Evolutionary conservation across 2,113 vertebrate species (phyloP), one percentile per base, ranked within the genome.

Genomic region (Oxyruncus cristatus): DNA sequence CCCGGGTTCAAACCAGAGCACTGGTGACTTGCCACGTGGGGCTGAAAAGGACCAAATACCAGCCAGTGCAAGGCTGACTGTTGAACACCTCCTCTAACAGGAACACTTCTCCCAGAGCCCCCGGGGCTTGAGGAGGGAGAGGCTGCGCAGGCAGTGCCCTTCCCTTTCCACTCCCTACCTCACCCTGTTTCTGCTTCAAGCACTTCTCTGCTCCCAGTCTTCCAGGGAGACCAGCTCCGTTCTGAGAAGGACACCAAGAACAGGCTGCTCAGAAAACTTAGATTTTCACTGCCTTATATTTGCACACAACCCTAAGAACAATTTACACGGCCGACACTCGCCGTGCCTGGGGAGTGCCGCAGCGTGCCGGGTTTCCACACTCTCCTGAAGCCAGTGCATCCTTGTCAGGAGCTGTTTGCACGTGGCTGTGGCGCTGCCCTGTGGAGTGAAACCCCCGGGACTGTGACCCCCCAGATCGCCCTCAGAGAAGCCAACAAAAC

Each of bases 131-230:
- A 35, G 21, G 21, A 62, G 18, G 20, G 6, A 32, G 53, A 35
- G 35, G 19, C 30, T 67, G 50, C 55, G 27, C 41, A 49, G 0
- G 0, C 18, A 47, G 8, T 6, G 12, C 9, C 22, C 21, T 71
- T 13, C 37, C 15, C 26, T 77, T 62, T 50, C 56, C 26, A 8
- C 39, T 33, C 8, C 47, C 72, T 17, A 5, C 37, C 37, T 80
- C 52, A 21, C 7, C 8, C 5, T 35, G 4, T 71, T 73, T 66
- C 28, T 47, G 3, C 22, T 61, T 63, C 62, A 61, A 22, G 21
- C n/a, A 17, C 12, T 47, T 50, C 37, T 55, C 61, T 71, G 53
- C 24, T 71, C 70, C 8, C 9, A 22, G 6, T 44, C 55, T 87
- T n/a, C 52, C 13, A 3, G 9, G 27, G 27, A 87, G 32, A 14